Conservation (phyloP, 2,113 vertebrate genomes). For the Salvelinus fontinalis region DNA sequence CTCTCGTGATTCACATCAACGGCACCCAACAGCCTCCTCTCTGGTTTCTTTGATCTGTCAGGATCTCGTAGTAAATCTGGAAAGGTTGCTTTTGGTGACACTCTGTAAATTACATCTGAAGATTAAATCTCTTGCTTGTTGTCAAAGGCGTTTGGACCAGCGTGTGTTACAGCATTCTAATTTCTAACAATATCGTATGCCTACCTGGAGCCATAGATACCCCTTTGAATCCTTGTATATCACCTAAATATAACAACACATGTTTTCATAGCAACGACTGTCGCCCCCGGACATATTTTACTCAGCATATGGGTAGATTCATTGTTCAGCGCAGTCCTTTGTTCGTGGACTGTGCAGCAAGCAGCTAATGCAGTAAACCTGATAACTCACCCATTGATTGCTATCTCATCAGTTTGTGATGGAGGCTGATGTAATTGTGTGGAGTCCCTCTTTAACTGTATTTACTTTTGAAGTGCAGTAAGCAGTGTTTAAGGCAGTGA, state of each 20-base stretch:
- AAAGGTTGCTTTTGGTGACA: background rate
- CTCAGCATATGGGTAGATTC: too few species aligned
- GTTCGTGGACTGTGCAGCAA: too few species aligned
- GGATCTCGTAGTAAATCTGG: background rate
- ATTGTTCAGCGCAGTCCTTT: too few species aligned
- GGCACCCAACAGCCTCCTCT: background rate
- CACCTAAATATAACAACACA: too few species aligned
- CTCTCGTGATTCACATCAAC: background rate
- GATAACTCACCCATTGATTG: conserved; percentile 12
- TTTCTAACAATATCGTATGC: background rate
- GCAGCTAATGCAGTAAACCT: background rate
- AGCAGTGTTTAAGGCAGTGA: conserved; percentile 11
- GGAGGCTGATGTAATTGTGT: conserved; percentile 6
- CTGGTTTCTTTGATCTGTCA: background rate
- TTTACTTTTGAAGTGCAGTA: background rate
- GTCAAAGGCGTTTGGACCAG: background rate
- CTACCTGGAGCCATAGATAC: background rate
- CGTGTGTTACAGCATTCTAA: background rate
- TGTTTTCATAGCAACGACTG: too few species aligned
- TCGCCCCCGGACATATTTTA: too few species aligned
- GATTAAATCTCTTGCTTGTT: background rate
- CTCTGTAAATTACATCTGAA: background rate
- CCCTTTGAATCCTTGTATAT: background rate
- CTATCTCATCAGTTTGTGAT: conserved; percentile 7
- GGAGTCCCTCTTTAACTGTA: conserved; percentile 9